These are phyloP conservation scores for Pitta sordida DNA, from an alignment of 2,113 vertebrate species.

Conservation along the genomic window DNA sequence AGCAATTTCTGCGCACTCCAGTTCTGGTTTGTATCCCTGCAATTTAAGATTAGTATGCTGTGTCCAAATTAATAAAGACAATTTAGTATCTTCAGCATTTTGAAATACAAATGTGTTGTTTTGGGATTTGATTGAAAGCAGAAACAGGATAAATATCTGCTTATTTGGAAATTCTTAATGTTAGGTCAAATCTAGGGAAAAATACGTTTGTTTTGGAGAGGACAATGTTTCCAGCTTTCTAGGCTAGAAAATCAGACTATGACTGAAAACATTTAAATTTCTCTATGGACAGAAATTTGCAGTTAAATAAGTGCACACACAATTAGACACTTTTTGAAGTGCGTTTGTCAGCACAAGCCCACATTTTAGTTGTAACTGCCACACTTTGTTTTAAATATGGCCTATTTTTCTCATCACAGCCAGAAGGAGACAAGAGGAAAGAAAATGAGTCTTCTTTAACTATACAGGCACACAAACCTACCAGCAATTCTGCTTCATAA, in stretches of 20 bases:
- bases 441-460: not conserved
- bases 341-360: not conserved
- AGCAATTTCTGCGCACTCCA: not conserved
- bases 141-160: slow-evolving; percentile 13
- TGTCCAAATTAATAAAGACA: not conserved
- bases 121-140: slow-evolving; percentile 12
- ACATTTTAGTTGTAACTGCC: not conserved
- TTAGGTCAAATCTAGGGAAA: not conserved
- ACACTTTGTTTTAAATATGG: not conserved
- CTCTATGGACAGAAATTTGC: not conserved
- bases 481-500: not conserved
- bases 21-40: not conserved
- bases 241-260: not conserved
- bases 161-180: slow-evolving; percentile 17
- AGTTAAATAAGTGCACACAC: not conserved
- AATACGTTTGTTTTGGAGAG: slow-evolving; percentile 18
- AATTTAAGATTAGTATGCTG: not conserved
- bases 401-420: not conserved
- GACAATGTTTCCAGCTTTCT: not conserved
- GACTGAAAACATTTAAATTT: not conserved
- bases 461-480: not conserved
- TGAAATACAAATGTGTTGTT: not conserved
- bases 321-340: not conserved
- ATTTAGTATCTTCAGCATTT: not conserved
- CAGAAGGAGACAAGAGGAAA: not conserved